Conservation (phyloP, 2,797 vertebrate species). For the Gymnoscopelus microlampas region DNA sequence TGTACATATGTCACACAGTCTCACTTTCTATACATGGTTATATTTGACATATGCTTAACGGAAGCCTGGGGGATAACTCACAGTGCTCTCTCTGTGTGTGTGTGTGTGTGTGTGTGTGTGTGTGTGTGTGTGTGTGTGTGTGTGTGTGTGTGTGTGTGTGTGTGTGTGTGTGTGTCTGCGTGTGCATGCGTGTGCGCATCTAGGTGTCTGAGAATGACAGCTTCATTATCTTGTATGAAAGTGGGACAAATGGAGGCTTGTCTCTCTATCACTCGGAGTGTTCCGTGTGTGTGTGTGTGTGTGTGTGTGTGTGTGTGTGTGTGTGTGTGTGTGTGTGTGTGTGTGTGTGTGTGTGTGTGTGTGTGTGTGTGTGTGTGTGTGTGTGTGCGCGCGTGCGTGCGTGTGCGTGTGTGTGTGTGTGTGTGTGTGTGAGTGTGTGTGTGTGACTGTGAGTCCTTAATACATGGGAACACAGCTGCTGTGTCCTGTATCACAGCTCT, state of each 20-base stretch:
- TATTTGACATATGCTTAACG: slow-evolving; percentile 84
- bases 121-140: slow-evolving; percentile 37
- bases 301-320: slow-evolving; percentile 11
- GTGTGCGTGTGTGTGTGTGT: background rate
- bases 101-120: slow-evolving; percentile 30
- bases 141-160: slow-evolving; percentile 20
- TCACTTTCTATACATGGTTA: slow-evolving; percentile 75
- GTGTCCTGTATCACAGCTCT: background rate
- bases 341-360: slow-evolving; percentile 3
- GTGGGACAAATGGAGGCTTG: slow-evolving; percentile 98
- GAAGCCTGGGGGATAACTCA: slow-evolving; percentile 60
- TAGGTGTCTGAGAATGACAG: slow-evolving; percentile 94
- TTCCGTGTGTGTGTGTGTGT: slow-evolving; percentile 37
- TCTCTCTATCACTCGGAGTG: slow-evolving; percentile 74
- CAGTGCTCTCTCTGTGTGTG: slow-evolving; percentile 37
- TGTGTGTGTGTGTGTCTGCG: slow-evolving; percentile 39
- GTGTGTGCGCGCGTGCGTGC: background rate
- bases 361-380: slow-evolving; percentile 32
- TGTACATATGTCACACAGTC: slow-evolving; percentile 73
- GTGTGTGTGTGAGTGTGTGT: slow-evolving; percentile 8
- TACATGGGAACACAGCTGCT: slow-evolving; percentile 18
- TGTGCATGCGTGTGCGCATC: slow-evolving; percentile 81
- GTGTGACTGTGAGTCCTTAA: slow-evolving; percentile 17
- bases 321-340: slow-evolving; percentile 4
- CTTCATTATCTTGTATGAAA: slow-evolving; percentile 99